phyloP scores from a whole-genome alignment of 53 echinoderm and acorn worm genomes.

The Arbacia lixula region DNA sequence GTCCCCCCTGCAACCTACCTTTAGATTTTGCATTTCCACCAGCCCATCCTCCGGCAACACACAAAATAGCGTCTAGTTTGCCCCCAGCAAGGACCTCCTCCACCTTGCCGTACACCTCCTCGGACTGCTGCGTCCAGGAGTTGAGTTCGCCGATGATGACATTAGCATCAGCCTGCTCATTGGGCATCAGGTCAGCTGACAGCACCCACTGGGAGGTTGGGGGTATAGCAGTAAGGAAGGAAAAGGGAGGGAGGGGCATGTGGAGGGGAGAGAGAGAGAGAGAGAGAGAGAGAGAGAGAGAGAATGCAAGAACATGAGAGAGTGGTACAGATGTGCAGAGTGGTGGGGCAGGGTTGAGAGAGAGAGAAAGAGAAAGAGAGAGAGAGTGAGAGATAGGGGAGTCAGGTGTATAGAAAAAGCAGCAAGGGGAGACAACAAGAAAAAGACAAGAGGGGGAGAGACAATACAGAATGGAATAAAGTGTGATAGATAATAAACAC shows the following conservation, averaged over 20 bases:
- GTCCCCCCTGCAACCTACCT: conserved; percentile 58
- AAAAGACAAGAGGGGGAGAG: too few species aligned
- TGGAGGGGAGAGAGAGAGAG: neutral
- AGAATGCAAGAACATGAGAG: too few species aligned
- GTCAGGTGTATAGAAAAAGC: too few species aligned
- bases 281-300: too few species aligned
- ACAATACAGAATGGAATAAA: too few species aligned
- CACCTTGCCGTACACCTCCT: conserved; percentile 73
- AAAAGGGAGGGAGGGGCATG: neutral
- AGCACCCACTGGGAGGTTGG: conserved; percentile 93
- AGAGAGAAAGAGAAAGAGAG: too few species aligned
- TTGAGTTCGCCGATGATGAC: conserved; percentile 72
- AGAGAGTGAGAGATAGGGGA: too few species aligned
- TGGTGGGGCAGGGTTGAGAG: too few species aligned
- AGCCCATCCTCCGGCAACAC: conserved; percentile 99
- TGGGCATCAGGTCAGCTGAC: conserved; percentile 82
- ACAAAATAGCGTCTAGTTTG: conserved; percentile 93
- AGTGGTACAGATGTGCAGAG: too few species aligned
- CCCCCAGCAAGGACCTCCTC: conserved; percentile 86
- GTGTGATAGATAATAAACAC: too few species aligned
- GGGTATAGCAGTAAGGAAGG: neutral
- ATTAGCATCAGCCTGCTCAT: conserved; percentile 95
- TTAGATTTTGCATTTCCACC: conserved; percentile 93
- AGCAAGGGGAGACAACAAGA: too few species aligned
- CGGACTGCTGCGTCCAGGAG: conserved; percentile 90